phyloP scores from a whole-genome alignment of 2,888 invertebrate species.

The Euzophera pinguis region DNA sequence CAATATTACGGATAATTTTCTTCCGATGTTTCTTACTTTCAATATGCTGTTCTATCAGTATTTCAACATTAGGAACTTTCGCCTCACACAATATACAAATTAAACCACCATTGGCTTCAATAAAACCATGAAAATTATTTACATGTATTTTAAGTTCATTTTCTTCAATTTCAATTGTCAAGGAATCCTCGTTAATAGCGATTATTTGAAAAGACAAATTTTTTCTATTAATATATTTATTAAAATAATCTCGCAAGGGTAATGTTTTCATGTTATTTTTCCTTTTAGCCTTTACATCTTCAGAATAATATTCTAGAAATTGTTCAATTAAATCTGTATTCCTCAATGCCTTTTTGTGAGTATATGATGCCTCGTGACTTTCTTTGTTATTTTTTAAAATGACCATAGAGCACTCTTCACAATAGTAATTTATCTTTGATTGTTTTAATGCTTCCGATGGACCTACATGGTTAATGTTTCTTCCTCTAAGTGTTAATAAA shows the following conservation, averaged over 20 bases:
- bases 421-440: background rate
- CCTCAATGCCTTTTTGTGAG: background rate
- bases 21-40: slow-evolving; percentile 1
- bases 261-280: background rate
- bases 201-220: background rate
- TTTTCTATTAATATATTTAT: background rate
- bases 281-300: background rate
- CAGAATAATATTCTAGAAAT: background rate
- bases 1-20: background rate
- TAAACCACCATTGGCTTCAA: background rate
- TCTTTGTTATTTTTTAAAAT: background rate
- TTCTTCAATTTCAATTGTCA: background rate
- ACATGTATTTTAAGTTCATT: background rate
- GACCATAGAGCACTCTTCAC: background rate
- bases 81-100: background rate
- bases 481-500: background rate
- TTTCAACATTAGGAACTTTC: background rate
- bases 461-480: background rate
- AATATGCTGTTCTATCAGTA: background rate
- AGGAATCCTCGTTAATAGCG: background rate
- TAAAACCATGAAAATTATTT: background rate
- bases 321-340: slow-evolving; percentile 1
- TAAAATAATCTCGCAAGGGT: background rate
- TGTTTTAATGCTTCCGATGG: background rate
- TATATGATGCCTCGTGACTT: background rate